Evolutionary conservation across 2,113 vertebrate species (phyloP).

Genomic region (Vulpes ferrilata): DNA sequence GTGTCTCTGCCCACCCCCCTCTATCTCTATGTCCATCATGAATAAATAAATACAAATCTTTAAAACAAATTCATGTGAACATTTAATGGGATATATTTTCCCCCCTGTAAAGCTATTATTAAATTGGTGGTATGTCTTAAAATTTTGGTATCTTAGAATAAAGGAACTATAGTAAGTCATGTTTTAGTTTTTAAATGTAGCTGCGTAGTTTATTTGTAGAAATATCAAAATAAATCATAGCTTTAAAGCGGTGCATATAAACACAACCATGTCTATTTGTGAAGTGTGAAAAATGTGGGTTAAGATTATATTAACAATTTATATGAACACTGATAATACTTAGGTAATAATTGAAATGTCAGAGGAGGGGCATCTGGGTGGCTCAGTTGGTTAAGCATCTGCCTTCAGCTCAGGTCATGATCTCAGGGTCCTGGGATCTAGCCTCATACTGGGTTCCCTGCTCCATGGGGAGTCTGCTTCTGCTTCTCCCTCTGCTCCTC

Average conservation of each 20-base stretch:
- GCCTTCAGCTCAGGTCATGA: too few relatives aligned
- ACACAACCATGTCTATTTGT: neutral
- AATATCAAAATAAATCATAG: neutral
- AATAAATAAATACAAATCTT: too few relatives aligned
- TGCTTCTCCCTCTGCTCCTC: too few relatives aligned
- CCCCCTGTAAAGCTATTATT: neutral
- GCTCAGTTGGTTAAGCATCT: too few relatives aligned
- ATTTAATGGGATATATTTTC: neutral
- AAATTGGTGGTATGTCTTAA: neutral
- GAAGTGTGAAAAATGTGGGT: conserved; percentile 27
- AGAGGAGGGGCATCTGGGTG: neutral
- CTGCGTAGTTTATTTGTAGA: conserved; percentile 25
- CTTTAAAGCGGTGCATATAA: conserved; percentile 14
- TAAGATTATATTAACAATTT: conserved; percentile 35
- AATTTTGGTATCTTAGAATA: conserved; percentile 5
- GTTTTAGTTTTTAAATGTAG: conserved; percentile 37
- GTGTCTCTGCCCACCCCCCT: too few relatives aligned
- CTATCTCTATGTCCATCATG: too few relatives aligned
- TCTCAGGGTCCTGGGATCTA: too few relatives aligned
- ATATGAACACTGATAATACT: conserved; percentile 35
- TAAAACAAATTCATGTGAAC: neutral
- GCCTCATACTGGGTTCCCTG: too few relatives aligned
- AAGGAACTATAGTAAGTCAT: neutral
- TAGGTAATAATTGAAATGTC: conserved; percentile 50
- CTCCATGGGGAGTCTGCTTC: too few relatives aligned